Evolutionary conservation across 1,140 invertebrate genomes (phyloP).

Genomic region (Dendrolimus punctatus): DNA sequence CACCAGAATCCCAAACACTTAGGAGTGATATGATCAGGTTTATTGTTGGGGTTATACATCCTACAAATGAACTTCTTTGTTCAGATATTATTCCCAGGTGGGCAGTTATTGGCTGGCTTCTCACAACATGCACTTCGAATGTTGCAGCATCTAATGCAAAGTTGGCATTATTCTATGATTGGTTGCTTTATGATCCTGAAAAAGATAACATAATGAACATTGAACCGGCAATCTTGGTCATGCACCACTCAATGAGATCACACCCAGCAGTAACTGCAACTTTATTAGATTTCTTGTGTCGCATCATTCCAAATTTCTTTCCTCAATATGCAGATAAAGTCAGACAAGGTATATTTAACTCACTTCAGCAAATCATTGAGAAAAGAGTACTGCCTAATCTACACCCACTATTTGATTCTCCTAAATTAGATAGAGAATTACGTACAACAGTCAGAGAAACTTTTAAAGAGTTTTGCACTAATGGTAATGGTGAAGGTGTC

Average conservation of each 20-base stretch:
- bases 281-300: slow-evolving; percentile 94
- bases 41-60: slow-evolving; percentile 98
- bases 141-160: slow-evolving; percentile 97
- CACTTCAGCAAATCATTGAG: slow-evolving; percentile 93
- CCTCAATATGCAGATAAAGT: slow-evolving; percentile 89
- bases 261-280: slow-evolving; percentile 97
- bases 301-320: slow-evolving; percentile 96
- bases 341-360: slow-evolving; percentile 90
- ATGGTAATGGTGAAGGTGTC: slow-evolving; percentile 66
- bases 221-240: slow-evolving; percentile 98
- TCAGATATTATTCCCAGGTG: slow-evolving; percentile 99
- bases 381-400: slow-evolving; percentile 93
- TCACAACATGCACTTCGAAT: slow-evolving; percentile 95
- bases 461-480: slow-evolving; percentile 91
- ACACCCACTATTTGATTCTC: slow-evolving; percentile 93
- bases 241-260: slow-evolving; percentile 97
- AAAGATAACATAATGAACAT: slow-evolving; percentile 99
- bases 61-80: slow-evolving; percentile 96
- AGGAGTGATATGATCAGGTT: slow-evolving; percentile 97
- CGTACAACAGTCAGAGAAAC: slow-evolving; percentile 89
- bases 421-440: slow-evolving; percentile 92
- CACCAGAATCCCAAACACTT: slow-evolving; percentile 95
- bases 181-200: slow-evolving; percentile 95
- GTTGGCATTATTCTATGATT: slow-evolving; percentile 97
- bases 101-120: slow-evolving; percentile 98